Base-by-base conservation (phyloP, 1,140 invertebrate genomes). In the Neodiprion virginianus region DNA sequence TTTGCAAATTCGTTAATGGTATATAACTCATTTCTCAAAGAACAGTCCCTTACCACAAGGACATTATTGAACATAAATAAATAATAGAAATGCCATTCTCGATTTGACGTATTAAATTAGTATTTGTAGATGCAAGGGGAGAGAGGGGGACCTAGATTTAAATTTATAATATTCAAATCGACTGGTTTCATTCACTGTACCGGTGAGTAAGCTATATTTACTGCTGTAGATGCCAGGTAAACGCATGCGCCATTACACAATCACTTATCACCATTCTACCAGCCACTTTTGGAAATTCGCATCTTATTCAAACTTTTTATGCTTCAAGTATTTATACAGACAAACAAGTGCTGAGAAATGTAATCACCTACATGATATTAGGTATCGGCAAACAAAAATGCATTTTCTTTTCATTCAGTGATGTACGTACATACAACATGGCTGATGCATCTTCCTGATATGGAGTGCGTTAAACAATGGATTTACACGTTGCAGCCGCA, bases 401-500 rank as follows among this genome's bases (percentile, higher is more conserved):
- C n/a, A 14, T 61, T 61, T 61, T 61, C 4, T 61, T 53, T 61
- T 61, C 53, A 40, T 72, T 67, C 61, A 17, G 48, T n/a, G 65
- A 72, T 72, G 12, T 23, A 40, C 28, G 5, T 40, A 40, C 28
- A 40, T 40, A 65, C 67, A 75, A 72, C 10, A 74, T 78, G 77
- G 75, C 75, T 82, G 76, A 73, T 78, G 78, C 78, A 78, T 83
- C 50, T 78, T 73, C 72, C 78, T 48, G 72, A 72, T 77, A 77
- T 79, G 68, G 72, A 74, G 74, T 76, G 75, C 68, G 67, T 78
- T 67, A 50, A 67, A 79, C 77, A 79, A 84, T 83, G 83, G 83
- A 83, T 84, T 84, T 83, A 83, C 82, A 83, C 76, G 76, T 79
- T 79, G 79, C 68, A 71, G 76, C 76, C 12, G 49, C 48, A 17